These are phyloP conservation scores for Drosophila ezoana DNA, from an alignment of 2,888 invertebrate species.

Conservation along the genomic window DNA sequence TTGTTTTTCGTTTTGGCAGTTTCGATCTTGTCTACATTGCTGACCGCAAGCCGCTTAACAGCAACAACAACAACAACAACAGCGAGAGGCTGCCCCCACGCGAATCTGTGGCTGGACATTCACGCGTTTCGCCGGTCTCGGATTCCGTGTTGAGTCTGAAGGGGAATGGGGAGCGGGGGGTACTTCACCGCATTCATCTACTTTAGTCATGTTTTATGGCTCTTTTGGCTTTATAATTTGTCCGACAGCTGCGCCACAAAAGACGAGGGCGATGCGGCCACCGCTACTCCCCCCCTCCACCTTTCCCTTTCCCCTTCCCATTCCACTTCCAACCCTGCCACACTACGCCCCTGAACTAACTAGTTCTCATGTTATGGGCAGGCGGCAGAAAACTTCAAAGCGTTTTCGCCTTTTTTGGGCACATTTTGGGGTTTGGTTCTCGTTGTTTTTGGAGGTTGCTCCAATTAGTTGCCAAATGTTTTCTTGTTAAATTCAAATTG, in stretches of 20 bases:
- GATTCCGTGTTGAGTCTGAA: conserved; percentile 13
- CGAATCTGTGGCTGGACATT: conserved; percentile 42
- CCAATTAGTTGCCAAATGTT: conserved; percentile 72
- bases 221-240: conserved; percentile 66
- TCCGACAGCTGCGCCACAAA: conserved; percentile 52
- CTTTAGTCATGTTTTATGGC: conserved; percentile 65
- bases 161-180: conserved; percentile 26
- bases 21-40: conserved; percentile 52
- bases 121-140: conserved; percentile 30
- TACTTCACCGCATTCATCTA: conserved; percentile 40
- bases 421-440: conserved; percentile 26
- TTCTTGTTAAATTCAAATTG: conserved; percentile 64
- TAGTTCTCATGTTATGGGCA: conserved; percentile 56
- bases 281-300: background rate
- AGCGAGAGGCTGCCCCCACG: conserved; percentile 33
- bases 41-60: conserved; percentile 63
- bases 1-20: conserved; percentile 19
- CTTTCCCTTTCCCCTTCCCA: background rate
- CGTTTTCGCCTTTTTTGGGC: conserved; percentile 57
- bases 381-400: conserved; percentile 59
- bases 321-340: background rate
- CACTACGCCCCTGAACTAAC: conserved; percentile 38
- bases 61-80: conserved; percentile 15
- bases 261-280: conserved; percentile 5
- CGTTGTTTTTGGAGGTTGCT: conserved; percentile 48